Base-by-base conservation (phyloP, 2,113 vertebrate genomes). In the Orientallactaga bullata region DNA sequence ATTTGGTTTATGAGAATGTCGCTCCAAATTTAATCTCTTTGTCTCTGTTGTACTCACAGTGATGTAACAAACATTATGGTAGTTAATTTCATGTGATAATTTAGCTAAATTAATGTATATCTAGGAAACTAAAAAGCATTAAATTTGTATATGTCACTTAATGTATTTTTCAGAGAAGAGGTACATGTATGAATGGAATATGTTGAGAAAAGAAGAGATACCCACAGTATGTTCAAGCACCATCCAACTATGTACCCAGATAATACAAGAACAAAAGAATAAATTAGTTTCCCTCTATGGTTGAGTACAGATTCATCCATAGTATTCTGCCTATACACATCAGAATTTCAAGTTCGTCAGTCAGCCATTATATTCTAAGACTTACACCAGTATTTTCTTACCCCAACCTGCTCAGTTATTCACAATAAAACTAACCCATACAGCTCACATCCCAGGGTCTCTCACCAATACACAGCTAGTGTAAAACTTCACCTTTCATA, bases 361-460 rank as follows among this genome's bases (percentile, higher is more conserved):
- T 20, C 6, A 69, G 39, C 18, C 30, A 51, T 47, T 69, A 30
- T 2, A n/a, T 11, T 84, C 18, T 12, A 84, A 42, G 11, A 20
- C 16, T 30, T 28, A 60, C 5, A 8, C 51, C 7, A 13, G 11
- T 16, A 0, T 2, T 1, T 9, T 24, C 15, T 30, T 2, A 32
- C 16, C 6, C 24, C 24, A 21, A 10, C 11, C 11, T 39, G 16
- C 23, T 24, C 65, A n/a, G 12, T 47, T 47, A 8, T 79, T 79
- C 37, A 61, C 4, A 32, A 11, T 23, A 51, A 20, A 15, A 47
- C 30, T 18, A 12, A 37, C 32, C 24, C 60, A 39, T 8, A 2
- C 23, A 15, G 5, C 11, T 61, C 32, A 10, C 47, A 11, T 30
- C 21, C 39, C 4, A 39, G 51, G 11, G 35, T 71, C 21, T 61